A percentile compares a stretch with the other conserved stretches of the same genome.
These are phyloP conservation scores for Proterorhinus semilunaris DNA, from an alignment of 2,113 vertebrate species.

Conservation along the genomic window DNA sequence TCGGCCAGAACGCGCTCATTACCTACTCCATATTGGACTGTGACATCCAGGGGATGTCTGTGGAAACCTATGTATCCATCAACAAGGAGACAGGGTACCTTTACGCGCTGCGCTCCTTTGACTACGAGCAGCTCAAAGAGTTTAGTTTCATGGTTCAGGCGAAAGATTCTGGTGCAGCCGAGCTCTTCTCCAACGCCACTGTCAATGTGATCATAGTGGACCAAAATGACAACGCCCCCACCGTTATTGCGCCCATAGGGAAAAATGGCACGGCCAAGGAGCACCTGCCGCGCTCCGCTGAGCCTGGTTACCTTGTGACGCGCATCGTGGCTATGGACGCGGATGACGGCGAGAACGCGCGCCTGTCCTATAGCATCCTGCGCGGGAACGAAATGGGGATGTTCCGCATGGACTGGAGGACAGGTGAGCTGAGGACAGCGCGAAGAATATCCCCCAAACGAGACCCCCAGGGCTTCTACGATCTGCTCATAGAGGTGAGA, in stretches of 20 bases:
- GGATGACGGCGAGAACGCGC: constrained; percentile 94
- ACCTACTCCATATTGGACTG: constrained; percentile 95
- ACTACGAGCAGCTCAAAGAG: constrained; percentile 96
- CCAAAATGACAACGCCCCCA: constrained; percentile 93
- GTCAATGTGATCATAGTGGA: constrained; percentile 92
- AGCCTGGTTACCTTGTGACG: constrained; percentile 92
- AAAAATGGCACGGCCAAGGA: constrained; percentile 87
- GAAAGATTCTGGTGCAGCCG: constrained; percentile 84
- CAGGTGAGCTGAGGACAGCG: constrained; percentile 91
- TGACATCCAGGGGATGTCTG: constrained; percentile 95
- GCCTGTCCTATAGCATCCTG: constrained; percentile 93
- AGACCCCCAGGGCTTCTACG: constrained; percentile 89
- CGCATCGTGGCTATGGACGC: constrained; percentile 92
- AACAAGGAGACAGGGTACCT: constrained; percentile 96
- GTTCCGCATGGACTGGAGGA: constrained; percentile 98
- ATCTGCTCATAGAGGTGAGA: constrained; percentile 93
- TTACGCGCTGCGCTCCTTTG: constrained; percentile 95
- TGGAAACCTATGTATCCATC: constrained; percentile 96
- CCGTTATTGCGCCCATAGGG: constrained; percentile 76
- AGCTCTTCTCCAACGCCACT: constrained; percentile 87
- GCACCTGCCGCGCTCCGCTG: constrained; percentile 88
- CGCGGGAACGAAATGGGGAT: constrained; percentile 93
- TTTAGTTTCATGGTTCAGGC: constrained; percentile 94
- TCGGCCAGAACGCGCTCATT: constrained; percentile 89
- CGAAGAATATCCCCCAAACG: constrained; percentile 87